A percentile compares a stretch with the other conserved stretches of the same genome.
These are phyloP conservation scores for Drosophila jambulina DNA, from an alignment of 1,140 invertebrate species.

Conservation along the genomic window DNA sequence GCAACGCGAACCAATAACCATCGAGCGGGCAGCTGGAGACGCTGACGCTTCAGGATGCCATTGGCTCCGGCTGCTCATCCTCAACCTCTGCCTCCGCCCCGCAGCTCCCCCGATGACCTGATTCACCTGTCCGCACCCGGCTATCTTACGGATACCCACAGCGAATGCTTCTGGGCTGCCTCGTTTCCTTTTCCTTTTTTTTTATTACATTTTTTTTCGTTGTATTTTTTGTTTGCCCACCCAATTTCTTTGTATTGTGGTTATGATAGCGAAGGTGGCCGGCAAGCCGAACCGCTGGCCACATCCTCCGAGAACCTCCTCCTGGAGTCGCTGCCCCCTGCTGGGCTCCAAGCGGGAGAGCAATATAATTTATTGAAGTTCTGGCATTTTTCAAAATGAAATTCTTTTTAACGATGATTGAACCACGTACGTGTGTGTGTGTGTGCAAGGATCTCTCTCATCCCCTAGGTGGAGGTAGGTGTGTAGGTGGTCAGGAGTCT, in stretches of 20 bases:
- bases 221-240: conserved; percentile 25
- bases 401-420: conserved; percentile 82
- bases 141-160: conserved; percentile 46
- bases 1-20: conserved; percentile 84
- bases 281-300: conserved; percentile 51
- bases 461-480: too few relatives aligned
- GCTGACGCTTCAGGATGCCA: conserved; percentile 70
- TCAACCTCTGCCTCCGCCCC: conserved; percentile 28
- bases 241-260: conserved; percentile 71
- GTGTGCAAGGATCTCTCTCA: conserved; percentile 14
- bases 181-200: conserved; percentile 15
- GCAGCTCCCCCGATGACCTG: conserved; percentile 52
- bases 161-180: conserved; percentile 23
- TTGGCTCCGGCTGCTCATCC: conserved; percentile 64
- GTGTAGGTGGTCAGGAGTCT: not conserved
- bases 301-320: conserved; percentile 11
- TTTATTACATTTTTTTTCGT: conserved; percentile 11
- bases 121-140: conserved; percentile 70
- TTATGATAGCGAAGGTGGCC: conserved; percentile 76
- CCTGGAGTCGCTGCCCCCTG: not conserved
- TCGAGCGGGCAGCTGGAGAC: conserved; percentile 75
- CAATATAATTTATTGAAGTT: conserved; percentile 83
- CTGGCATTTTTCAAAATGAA: conserved; percentile 82
- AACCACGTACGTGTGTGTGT: conserved; percentile 61
- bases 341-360: conserved; percentile 36